Evolutionary conservation across 2,113 vertebrate genomes (phyloP).

Genomic region (Dromaius novaehollandiae): DNA sequence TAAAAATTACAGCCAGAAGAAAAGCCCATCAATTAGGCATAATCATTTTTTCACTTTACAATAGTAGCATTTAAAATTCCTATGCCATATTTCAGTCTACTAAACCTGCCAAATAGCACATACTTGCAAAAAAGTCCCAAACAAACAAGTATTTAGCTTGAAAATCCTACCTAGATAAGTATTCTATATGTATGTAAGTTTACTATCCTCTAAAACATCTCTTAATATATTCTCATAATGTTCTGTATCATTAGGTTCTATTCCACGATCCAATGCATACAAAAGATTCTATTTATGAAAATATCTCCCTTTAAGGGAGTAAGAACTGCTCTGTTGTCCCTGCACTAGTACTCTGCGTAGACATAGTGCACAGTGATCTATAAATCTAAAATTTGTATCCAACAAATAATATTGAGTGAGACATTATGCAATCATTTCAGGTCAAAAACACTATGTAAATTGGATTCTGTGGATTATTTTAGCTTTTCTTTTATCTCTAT

Average conservation of each 20-base stretch:
- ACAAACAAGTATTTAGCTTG: not conserved
- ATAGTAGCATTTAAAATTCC: not conserved
- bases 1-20: not conserved
- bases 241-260: not conserved
- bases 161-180: not conserved
- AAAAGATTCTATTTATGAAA: not conserved
- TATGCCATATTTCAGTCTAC: not conserved
- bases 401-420: not conserved
- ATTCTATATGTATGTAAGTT: not conserved
- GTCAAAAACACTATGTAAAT: not conserved
- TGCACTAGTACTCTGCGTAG: not conserved
- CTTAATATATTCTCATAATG: not conserved
- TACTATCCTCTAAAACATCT: not conserved
- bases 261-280: not conserved
- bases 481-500: not conserved
- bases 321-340: not conserved
- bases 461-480: not conserved
- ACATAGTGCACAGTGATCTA: not conserved
- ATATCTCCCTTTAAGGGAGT: not conserved
- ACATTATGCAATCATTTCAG: rapidly evolving
- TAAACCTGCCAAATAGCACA: not conserved
- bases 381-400: not conserved
- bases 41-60: not conserved
- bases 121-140: not conserved
- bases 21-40: not conserved